Conservation (phyloP, 2,888 invertebrate genomes). For the Punctoribates punctum region DNA sequence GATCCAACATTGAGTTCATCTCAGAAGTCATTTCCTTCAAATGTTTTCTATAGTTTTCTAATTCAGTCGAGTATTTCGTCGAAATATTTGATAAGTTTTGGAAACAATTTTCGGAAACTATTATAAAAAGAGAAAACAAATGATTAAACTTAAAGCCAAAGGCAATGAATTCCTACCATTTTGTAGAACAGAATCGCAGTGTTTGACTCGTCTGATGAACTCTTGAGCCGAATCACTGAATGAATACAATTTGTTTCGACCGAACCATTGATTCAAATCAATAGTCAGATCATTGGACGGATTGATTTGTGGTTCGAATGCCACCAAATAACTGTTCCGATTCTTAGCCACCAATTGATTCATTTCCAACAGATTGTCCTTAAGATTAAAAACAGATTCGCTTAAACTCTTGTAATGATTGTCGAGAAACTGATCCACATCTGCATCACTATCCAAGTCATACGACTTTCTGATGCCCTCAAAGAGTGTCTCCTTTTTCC, state of each 20-base stretch:
- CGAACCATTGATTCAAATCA: background rate
- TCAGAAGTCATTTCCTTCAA: background rate
- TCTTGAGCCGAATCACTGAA: background rate
- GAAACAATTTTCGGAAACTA: background rate
- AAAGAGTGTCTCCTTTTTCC: background rate
- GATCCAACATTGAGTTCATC: background rate
- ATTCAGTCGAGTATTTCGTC: background rate
- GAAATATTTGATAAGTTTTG: background rate
- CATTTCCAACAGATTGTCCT: background rate
- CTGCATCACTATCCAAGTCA: background rate
- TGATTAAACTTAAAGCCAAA: background rate
- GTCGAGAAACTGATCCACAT: background rate
- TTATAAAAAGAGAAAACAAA: background rate
- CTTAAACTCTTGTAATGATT: background rate
- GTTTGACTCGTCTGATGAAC: background rate
- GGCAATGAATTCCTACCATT: background rate
- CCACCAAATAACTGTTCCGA: background rate
- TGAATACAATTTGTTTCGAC: background rate
- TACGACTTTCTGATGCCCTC: background rate
- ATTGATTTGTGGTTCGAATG: constrained; percentile 1
- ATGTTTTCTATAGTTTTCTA: background rate
- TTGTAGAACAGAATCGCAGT: background rate
- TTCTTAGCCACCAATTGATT: constrained; percentile 2
- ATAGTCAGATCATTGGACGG: background rate
- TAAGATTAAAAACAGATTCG: background rate